Evolutionary conservation across 2,888 invertebrate genomes (phyloP).

Genomic region (Acanthosoma haemorrhoidale): DNA sequence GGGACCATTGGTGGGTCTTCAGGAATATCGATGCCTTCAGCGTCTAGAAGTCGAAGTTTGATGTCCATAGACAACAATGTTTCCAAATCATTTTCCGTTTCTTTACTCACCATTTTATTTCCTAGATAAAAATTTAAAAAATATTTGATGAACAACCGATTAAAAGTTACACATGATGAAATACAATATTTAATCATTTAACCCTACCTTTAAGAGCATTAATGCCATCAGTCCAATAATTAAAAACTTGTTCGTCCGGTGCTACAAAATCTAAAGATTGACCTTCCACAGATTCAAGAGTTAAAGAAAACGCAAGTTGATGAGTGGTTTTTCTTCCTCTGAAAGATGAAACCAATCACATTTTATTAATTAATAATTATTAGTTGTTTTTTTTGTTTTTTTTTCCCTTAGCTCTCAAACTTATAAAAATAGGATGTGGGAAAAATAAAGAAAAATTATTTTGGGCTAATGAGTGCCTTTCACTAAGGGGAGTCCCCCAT

Average conservation of each 20-base stretch:
- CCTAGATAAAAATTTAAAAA: slow-evolving; percentile 52
- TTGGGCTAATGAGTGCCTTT: too few species aligned
- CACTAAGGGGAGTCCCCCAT: too few species aligned
- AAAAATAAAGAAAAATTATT: too few species aligned
- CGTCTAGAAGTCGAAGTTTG: slow-evolving; percentile 84
- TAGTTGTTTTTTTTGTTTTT: too few species aligned
- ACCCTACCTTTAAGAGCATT: slow-evolving; percentile 70
- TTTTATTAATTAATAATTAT: too few species aligned
- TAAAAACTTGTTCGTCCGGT: slow-evolving; percentile 78
- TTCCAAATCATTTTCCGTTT: slow-evolving; percentile 83
- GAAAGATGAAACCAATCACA: too few species aligned
- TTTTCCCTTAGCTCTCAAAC: too few species aligned
- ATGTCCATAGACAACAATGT: slow-evolving; percentile 93
- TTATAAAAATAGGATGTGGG: too few species aligned
- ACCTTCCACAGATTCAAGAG: slow-evolving; percentile 74
- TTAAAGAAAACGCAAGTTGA: slow-evolving; percentile 77
- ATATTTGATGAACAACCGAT: too few species aligned
- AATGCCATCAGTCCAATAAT: slow-evolving; percentile 94
- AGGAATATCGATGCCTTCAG: slow-evolving; percentile 91
- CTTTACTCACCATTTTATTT: slow-evolving; percentile 81
- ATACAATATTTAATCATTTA: too few species aligned
- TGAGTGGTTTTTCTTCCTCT: slow-evolving; percentile 75
- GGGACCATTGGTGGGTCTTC: slow-evolving; percentile 89
- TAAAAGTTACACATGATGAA: too few species aligned
- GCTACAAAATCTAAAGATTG: slow-evolving; percentile 87